A percentile compares a stretch with the other conserved stretches of the same genome.
phyloP scores from a whole-genome alignment of 2,113 vertebrate genomes.

The Scatophagus argus region DNA sequence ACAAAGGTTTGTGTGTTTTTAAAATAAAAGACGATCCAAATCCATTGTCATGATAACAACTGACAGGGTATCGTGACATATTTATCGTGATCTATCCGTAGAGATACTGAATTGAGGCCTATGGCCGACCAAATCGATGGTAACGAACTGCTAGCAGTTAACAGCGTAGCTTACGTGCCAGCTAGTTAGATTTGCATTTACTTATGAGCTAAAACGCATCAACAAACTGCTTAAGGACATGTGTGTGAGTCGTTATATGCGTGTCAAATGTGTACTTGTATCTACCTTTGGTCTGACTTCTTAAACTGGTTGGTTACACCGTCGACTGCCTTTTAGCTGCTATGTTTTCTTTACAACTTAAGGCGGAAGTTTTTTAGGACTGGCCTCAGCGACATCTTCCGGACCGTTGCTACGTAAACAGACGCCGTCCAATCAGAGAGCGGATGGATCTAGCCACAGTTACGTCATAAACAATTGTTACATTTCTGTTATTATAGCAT shows the following conservation, averaged over 20 bases:
- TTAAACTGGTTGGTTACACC: slow-evolving; percentile 52
- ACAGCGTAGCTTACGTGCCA: slow-evolving; percentile 58
- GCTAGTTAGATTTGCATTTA: slow-evolving; percentile 42
- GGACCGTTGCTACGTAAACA: slow-evolving; percentile 69
- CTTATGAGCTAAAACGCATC: slow-evolving; percentile 16
- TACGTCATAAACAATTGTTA: slow-evolving; percentile 22
- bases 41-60: fast-evolving
- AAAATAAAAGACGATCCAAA: fast-evolving
- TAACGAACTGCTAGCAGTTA: slow-evolving; percentile 57
- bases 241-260: background rate
- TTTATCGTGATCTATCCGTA: background rate
- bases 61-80: background rate
- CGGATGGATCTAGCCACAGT: background rate
- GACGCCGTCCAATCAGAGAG: slow-evolving; percentile 59
- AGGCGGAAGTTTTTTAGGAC: slow-evolving; percentile 84
- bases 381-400: slow-evolving; percentile 78
- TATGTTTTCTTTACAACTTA: slow-evolving; percentile 83
- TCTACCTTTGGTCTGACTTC: slow-evolving; percentile 75
- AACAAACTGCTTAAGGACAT: background rate
- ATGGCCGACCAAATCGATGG: slow-evolving; percentile 45
- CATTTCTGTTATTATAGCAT: background rate
- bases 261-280: slow-evolving; percentile 26
- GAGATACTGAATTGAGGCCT: slow-evolving; percentile 54
- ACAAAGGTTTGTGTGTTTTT: background rate
- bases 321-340: slow-evolving; percentile 73